Evolutionary conservation across 1,140 invertebrate genomes (phyloP).

Genomic region (Callitettix versicolor): DNA sequence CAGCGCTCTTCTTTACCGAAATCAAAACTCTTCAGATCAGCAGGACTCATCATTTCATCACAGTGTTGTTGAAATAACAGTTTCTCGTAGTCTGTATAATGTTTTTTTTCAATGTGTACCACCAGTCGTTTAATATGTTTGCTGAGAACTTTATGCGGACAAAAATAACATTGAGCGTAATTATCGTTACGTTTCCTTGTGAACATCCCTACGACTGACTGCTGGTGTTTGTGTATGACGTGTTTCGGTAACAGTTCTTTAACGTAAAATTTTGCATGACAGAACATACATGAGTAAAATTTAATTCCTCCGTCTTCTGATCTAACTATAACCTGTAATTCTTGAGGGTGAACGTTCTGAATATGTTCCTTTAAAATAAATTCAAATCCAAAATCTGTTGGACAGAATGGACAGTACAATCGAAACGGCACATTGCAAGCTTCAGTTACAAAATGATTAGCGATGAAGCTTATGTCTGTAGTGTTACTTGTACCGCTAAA

Average conservation of each 20-base stretch:
- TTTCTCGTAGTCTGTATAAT: constrained; percentile 23
- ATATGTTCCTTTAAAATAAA: constrained; percentile 28
- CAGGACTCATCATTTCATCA: constrained; percentile 7
- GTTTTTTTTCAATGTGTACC: constrained; percentile 28
- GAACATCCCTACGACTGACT: constrained; percentile 19
- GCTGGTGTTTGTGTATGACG: constrained; percentile 24
- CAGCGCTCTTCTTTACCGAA: neutral
- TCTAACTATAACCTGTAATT: constrained; percentile 20
- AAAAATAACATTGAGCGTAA: constrained; percentile 25
- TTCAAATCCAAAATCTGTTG: constrained; percentile 24
- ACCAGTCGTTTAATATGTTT: constrained; percentile 25
- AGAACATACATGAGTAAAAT: constrained; percentile 24
- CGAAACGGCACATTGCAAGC: constrained; percentile 16
- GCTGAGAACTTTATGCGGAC: constrained; percentile 21
- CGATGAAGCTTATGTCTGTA: constrained; percentile 14
- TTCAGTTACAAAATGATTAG: constrained; percentile 22
- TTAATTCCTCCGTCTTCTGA: constrained; percentile 12
- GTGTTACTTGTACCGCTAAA: constrained; percentile 3
- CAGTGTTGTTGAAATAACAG: constrained; percentile 21
- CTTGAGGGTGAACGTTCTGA: constrained; percentile 20
- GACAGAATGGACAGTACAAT: constrained; percentile 28
- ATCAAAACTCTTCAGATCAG: constrained; percentile 16
- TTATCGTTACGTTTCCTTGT: constrained; percentile 14
- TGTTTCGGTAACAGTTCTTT: constrained; percentile 26
- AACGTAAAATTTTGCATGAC: constrained; percentile 25